A percentile compares a stretch with the other conserved stretches of the same genome.
Conservation (phyloP, 2,797 vertebrate species). For the Arrhamphus sclerolepis region DNA sequence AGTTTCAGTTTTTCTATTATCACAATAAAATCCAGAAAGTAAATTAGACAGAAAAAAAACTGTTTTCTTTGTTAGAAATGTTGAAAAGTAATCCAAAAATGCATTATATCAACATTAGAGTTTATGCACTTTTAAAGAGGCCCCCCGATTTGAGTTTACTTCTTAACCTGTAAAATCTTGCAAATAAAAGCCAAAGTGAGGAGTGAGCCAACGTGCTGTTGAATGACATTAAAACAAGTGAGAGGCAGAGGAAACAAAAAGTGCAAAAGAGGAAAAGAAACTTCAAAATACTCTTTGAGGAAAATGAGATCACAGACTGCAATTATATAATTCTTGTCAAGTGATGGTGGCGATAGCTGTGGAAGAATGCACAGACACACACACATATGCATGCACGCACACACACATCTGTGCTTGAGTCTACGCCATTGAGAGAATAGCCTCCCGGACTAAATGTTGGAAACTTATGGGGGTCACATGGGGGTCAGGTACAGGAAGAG, state of each 20-base stretch:
- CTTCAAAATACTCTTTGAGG: constrained; percentile 90
- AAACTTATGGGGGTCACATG: constrained; percentile 83
- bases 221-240: constrained; percentile 65
- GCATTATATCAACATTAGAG: neutral
- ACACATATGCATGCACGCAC: constrained; percentile 28
- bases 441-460: constrained; percentile 86
- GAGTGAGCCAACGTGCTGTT: constrained; percentile 25
- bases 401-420: constrained; percentile 1
- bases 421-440: constrained; percentile 75
- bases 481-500: constrained; percentile 87
- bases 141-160: constrained; percentile 9
- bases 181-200: constrained; percentile 13
- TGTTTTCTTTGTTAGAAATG: neutral
- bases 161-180: constrained; percentile 55
- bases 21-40: neutral
- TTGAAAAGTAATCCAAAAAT: neutral
- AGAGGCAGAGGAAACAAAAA: constrained; percentile 74
- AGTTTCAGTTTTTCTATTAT: neutral
- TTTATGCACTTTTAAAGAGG: neutral
- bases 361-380: constrained; percentile 79
- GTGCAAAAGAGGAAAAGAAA: constrained; percentile 80
- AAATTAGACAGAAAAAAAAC: neutral
- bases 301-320: constrained; percentile 92
- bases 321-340: constrained; percentile 97
- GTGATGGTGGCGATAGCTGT: constrained; percentile 89